Evolutionary conservation across 2,113 vertebrate species (phyloP).

Genomic region (Sialia sialis): DNA sequence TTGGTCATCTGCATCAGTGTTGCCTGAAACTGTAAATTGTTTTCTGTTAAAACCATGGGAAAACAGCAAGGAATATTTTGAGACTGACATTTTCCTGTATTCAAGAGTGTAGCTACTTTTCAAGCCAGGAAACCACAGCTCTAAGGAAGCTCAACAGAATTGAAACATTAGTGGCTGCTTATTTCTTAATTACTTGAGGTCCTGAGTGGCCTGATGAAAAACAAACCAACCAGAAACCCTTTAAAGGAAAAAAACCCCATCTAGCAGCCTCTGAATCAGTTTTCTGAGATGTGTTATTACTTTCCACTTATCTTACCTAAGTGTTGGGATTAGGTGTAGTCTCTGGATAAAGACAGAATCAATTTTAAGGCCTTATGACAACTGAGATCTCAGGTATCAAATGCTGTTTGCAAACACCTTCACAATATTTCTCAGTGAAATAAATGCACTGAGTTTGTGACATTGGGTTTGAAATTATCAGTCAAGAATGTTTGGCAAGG

Average conservation of each 20-base stretch:
- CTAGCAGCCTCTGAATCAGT: neutral
- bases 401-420: neutral
- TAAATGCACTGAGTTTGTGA: neutral
- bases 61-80: neutral
- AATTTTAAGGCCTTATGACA: neutral
- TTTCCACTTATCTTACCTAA: neutral
- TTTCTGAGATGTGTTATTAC: neutral
- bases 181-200: constrained; percentile 18
- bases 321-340: neutral
- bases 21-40: neutral
- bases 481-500: neutral
- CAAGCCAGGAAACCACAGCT: neutral
- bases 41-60: neutral
- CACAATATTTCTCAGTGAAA: neutral
- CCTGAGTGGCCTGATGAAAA: neutral
- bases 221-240: neutral
- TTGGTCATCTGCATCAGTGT: neutral
- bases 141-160: neutral
- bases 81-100: neutral
- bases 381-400: neutral
- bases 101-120: neutral
- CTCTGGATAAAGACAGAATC: neutral
- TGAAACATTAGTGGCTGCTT: neutral
- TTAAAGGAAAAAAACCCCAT: neutral
- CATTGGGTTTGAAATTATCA: neutral